Conservation (phyloP, 2,888 invertebrate species). For the Drosophila parthenogenetica region DNA sequence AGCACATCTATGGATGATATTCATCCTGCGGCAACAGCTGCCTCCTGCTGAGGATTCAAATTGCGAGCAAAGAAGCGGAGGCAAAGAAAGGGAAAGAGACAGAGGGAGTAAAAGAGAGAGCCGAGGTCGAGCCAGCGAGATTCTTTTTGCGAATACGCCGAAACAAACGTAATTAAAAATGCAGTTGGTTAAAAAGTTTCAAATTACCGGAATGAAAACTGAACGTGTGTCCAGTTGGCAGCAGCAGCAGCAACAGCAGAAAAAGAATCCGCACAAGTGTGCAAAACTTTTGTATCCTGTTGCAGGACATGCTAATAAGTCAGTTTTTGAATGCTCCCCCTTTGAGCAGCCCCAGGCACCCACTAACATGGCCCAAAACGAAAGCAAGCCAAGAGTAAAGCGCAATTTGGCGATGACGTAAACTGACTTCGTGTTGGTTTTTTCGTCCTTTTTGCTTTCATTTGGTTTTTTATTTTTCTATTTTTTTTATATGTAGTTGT, state of each 20-base stretch:
- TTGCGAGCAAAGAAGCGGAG: background rate
- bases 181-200: constrained; percentile 62
- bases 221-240: constrained; percentile 60
- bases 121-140: background rate
- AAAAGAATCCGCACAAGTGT: constrained; percentile 64
- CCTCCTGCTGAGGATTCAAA: constrained; percentile 20
- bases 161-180: constrained; percentile 74
- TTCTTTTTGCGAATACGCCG: constrained; percentile 40
- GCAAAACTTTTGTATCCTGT: constrained; percentile 66
- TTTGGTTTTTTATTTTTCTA: background rate
- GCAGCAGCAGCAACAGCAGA: background rate
- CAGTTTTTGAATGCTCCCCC: constrained; percentile 36
- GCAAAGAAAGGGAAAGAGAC: background rate
- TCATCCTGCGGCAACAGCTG: constrained; percentile 54
- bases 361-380: background rate
- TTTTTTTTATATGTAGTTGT: constrained; percentile 33
- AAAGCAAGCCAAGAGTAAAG: constrained; percentile 57
- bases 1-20: constrained; percentile 56
- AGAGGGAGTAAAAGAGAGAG: background rate
- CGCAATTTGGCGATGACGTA: constrained; percentile 77
- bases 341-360: background rate
- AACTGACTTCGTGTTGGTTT: constrained; percentile 53
- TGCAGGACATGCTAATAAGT: constrained; percentile 78
- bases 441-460: background rate
- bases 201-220: constrained; percentile 58